Evolutionary conservation across 2,888 invertebrate genomes (phyloP), one percentile per base, ranked within the genome.

Genomic region (Epinotia demarniana): DNA sequence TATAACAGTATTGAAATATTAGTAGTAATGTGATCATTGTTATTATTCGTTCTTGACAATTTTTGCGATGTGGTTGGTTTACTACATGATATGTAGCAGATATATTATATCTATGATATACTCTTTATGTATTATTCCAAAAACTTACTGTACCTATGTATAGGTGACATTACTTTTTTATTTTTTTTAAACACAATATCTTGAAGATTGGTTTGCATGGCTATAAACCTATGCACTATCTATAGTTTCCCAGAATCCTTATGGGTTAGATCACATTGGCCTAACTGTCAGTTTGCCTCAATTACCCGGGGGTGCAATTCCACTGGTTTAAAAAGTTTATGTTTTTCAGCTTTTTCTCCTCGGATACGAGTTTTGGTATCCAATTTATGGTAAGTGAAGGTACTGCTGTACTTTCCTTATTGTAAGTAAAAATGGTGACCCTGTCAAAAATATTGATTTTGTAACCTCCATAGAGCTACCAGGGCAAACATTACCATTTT

Each of bases 311-410:
- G 64, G 74, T 82, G 81, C 79, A 79, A 73, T 78, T 80, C 77
- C 75, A 75, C 74, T 80, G 89, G 91, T 90, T 90, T 90, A 92
- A 91, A 90, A 82, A 85, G 80, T 91, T 92, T 92, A 91, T 94
- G 91, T 92, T 94, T 94, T 94, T 94, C 94, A 94, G 94, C 91
- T 88, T 90, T 87, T 87, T 87, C 93, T 87, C 85, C 90, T 93
- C 87, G 89, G 93, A 92, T 92, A 92, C 92, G 90, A 91, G 92
- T 90, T 86, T 91, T 91, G 90, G 85, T 92, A 90, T 88, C 89
- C 87, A 86, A 87, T 86, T 87, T 85, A 92, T 93, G 94, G 94
- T 94, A 94, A 94, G 93, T 94, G 93, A 89, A 90, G 89, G 93
- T 93, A 93, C 92, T 78, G 75, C 80, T 81, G 93, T 94, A 92